Evolutionary conservation across 2,888 invertebrate species (phyloP).

Genomic region (Polydrusus pterygomalis): DNA sequence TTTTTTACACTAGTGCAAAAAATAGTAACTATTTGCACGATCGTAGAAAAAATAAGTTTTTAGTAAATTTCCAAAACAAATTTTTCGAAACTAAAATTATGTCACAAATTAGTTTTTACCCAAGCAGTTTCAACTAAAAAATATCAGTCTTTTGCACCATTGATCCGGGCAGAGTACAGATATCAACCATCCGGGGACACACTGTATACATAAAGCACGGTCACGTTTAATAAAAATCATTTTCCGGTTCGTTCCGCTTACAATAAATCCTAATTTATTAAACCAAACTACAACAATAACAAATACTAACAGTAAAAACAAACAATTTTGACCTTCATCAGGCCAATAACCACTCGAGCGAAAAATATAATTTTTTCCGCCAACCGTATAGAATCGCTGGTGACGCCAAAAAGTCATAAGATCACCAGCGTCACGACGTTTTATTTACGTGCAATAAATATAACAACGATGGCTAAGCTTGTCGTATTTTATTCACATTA

Average conservation of each 20-base stretch:
- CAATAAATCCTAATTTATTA: not conserved
- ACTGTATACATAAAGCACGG: not conserved
- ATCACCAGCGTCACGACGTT: slow-evolving; percentile 31
- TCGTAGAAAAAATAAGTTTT: no score
- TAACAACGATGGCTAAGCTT: slow-evolving; percentile 40
- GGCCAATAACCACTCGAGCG: slow-evolving; percentile 12
- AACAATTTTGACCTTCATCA: slow-evolving; percentile 34
- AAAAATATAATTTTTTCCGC: slow-evolving; percentile 22
- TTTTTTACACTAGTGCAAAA: no score
- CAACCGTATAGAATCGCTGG: slow-evolving; percentile 38
- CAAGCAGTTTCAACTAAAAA: no score
- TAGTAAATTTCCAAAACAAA: no score
- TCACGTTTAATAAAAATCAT: not conserved
- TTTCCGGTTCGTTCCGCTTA: not conserved
- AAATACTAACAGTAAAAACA: slow-evolving; percentile 32
- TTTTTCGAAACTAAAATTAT: no score
- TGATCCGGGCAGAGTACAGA: no score
- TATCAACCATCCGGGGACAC: no score
- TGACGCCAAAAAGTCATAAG: slow-evolving; percentile 48
- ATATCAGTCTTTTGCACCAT: no score
- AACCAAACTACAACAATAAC: slow-evolving; percentile 12
- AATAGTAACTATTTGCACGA: no score
- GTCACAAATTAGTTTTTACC: no score
- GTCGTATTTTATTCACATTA: slow-evolving; percentile 40
- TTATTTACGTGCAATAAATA: slow-evolving; percentile 51